Base-by-base conservation (phyloP, 2,113 vertebrate genomes). In the zebrafish (Danio rerio) region DNA sequence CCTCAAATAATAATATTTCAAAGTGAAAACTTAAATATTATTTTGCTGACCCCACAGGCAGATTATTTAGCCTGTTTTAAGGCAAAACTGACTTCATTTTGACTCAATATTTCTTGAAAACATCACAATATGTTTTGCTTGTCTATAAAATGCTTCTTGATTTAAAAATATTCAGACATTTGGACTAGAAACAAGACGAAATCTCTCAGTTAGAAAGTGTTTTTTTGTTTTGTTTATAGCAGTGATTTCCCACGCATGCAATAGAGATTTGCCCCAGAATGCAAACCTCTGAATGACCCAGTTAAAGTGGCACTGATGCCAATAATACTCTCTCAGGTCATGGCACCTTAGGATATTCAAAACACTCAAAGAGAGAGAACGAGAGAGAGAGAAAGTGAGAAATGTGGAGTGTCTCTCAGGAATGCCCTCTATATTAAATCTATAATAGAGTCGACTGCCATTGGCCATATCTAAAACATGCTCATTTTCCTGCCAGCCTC, bases 371-470 rank as follows among this genome's bases (percentile, higher is more conserved):
- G 77, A 81, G 53, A 81, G 20, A 71, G 66, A 80, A 59, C 70
- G 78, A 80, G 56, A 76, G 56, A 10, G 5, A 56, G 78, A 80
- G 56, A 78, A 72, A 53, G 47, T 65, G 31, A 65, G 70, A 65
- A 55, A 65, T 61, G 11, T 8, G 42, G 47, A 20, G 70, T 45
- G 42, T 82, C 80, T 55, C 80, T 65, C 47, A 62, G 80, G 80
- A 65, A 74, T 18, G 56, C 21, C 49, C 56, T 75, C 59, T 65
- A 78, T 78, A 81, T 82, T 75, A 82, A 74, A 42, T 63, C 49
- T 62, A 74, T 82, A 82, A 74, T 82, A 65, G 80, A 74, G 69
- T 40, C 59, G 31, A 55, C 11, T 45, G 80, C 80, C 80, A 82
- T 62, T 63, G 80, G 80, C 80, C 53, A 73, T 16, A 55, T 74